phyloP scores from a whole-genome alignment of 2,797 vertebrate genomes.

The Sebastes ruberrimus region DNA sequence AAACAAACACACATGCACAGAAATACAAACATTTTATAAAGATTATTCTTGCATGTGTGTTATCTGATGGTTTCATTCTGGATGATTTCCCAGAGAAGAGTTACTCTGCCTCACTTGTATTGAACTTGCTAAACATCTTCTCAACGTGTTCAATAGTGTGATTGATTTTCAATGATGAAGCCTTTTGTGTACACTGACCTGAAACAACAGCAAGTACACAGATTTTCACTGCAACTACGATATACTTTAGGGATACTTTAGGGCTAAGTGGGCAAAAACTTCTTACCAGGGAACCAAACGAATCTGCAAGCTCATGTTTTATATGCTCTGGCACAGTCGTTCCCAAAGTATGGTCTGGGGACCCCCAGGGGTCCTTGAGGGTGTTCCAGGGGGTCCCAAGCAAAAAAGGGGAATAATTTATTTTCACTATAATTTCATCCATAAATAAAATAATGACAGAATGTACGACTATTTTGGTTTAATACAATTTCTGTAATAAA shows the following conservation, averaged over 20 bases:
- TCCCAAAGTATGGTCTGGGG: too few relatives aligned
- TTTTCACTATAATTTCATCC: too few relatives aligned
- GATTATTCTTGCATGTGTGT: too few relatives aligned
- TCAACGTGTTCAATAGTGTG: conserved; percentile 19
- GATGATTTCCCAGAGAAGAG: background rate
- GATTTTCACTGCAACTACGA: background rate
- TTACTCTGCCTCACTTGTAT: background rate
- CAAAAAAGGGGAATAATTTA: too few relatives aligned
- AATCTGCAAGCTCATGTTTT: background rate
- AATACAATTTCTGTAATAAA: too few relatives aligned
- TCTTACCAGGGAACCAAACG: background rate
- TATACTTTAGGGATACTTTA: background rate
- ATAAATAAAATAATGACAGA: too few relatives aligned
- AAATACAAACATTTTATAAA: too few relatives aligned
- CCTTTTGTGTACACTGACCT: conserved; percentile 2
- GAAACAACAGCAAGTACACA: conserved; percentile 4
- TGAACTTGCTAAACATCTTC: conserved; percentile 9
- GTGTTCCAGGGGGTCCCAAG: too few relatives aligned
- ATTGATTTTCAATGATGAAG: conserved; percentile 20
- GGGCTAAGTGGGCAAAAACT: background rate
- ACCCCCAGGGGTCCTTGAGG: too few relatives aligned
- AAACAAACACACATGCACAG: too few relatives aligned
- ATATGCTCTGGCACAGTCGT: background rate
- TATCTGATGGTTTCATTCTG: too few relatives aligned
- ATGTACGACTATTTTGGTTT: too few relatives aligned